Conservation (phyloP, 2,888 invertebrate species). For the Apodemia duryi region DNA sequence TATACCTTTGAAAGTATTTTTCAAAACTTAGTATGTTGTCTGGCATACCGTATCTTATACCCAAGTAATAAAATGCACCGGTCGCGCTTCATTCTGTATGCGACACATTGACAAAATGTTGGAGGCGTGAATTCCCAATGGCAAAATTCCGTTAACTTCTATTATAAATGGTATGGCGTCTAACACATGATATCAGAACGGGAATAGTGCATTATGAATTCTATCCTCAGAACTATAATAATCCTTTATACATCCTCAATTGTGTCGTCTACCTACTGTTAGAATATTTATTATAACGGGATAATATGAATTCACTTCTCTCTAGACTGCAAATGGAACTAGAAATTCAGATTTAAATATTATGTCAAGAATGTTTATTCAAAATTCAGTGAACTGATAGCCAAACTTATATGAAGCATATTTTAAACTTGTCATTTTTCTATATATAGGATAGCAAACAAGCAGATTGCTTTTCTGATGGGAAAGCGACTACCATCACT, state of each 20-base stretch:
- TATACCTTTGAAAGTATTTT: no score
- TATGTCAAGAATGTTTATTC: no score
- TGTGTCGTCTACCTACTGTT: constrained; percentile 5
- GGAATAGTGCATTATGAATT: constrained; percentile 33
- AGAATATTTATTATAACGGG: not conserved
- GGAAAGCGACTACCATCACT: no score
- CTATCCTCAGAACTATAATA: constrained; percentile 28
- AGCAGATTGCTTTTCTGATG: no score
- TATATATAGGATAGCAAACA: no score
- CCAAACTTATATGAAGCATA: no score
- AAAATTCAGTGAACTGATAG: no score
- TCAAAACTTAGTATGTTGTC: no score
- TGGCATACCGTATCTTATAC: not conserved
- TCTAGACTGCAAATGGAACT: not conserved
- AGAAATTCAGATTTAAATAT: not conserved
- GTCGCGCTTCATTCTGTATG: constrained; percentile 15
- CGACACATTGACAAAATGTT: constrained; percentile 21
- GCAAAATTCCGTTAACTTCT: constrained; percentile 28
- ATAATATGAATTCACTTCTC: not conserved
- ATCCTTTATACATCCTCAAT: constrained; percentile 24
- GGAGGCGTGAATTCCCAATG: constrained; percentile 22
- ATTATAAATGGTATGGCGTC: constrained; percentile 30
- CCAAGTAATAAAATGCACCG: constrained; percentile 7
- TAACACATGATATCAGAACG: constrained; percentile 29
- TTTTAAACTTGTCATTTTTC: no score